Evolutionary conservation across 1,140 invertebrate species (phyloP).

Genomic region (Nasonia longicornis): DNA sequence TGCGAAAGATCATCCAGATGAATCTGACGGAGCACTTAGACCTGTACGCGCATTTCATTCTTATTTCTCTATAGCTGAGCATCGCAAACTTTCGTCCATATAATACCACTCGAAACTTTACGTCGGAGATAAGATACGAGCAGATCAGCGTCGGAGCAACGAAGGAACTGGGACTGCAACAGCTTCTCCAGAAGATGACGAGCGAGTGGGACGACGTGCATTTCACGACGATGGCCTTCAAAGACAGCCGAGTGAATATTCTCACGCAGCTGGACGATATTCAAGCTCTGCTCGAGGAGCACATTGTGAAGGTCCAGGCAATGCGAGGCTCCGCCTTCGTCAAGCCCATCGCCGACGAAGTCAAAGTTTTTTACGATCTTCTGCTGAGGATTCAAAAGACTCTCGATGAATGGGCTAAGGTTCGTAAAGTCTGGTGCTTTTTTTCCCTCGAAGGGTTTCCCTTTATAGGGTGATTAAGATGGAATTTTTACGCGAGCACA

Average conservation of each 20-base stretch:
- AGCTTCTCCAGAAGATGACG: constrained; percentile 85
- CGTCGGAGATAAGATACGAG: constrained; percentile 71
- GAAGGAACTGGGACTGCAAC: constrained; percentile 86
- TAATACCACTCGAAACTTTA: background rate
- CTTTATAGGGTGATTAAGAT: no score
- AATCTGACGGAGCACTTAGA: constrained; percentile 81
- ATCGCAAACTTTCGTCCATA: no score
- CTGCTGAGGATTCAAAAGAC: constrained; percentile 82
- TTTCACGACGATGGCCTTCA: constrained; percentile 80
- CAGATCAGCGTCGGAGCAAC: constrained; percentile 90
- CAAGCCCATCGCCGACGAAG: constrained; percentile 86
- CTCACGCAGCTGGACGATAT: constrained; percentile 87
- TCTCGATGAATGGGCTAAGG: constrained; percentile 90
- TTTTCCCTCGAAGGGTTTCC: no score
- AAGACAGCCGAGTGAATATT: constrained; percentile 84
- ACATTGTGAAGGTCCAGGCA: constrained; percentile 88
- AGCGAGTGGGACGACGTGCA: constrained; percentile 85
- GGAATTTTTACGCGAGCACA: no score
- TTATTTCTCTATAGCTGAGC: background rate
- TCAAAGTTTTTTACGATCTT: constrained; percentile 85
- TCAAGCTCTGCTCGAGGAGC: constrained; percentile 88
- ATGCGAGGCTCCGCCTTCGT: constrained; percentile 94
- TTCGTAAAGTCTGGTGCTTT: constrained; percentile 49
- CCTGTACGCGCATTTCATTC: constrained; percentile 18
- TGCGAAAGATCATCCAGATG: constrained; percentile 85